Base-by-base conservation (phyloP, 2,888 invertebrate genomes). In the Cheilosia vernalis region DNA sequence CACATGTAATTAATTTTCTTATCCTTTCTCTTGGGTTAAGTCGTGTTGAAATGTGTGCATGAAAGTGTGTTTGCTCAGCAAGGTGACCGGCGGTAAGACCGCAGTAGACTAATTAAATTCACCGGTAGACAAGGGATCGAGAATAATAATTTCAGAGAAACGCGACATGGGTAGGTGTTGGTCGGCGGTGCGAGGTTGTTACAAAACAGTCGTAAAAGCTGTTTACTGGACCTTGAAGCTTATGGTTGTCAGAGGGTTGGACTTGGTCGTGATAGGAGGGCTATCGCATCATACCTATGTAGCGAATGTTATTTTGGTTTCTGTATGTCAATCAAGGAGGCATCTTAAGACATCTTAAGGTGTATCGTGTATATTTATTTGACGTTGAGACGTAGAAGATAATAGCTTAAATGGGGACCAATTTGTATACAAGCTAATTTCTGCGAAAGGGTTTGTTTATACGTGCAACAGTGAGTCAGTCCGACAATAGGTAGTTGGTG, bases 1-100 rank as follows among this genome's bases (percentile, higher is more conserved):
- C 78, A 79, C 78, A 58, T 79, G 78, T 70, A 70, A 79, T 79
- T 79, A 72, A 79, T 79, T 79, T 79, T 70, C 78, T 78, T 79
- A 79, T 64, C 78, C 78, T 78, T 70, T 64, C 44, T 60, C 44
- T 55, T 61, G 24, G 67, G 33, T 56, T 53, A 58, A 21, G 44
- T 61, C 17, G 42, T 47, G 64, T 9, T 60, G 27, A 30, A 37
- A 42, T 53, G 49, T 42, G 21, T 37, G 37, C 3, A 40, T 49
- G 7, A 17, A 13, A 40, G 40, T 33, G 33, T 47, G 24, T 21
- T 27, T n/a, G 9, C 21, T 33, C 15, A 17, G 30, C 15, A 33
- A 49, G 40, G 19, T 2, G 6, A 6, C 24, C 24, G 24, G 24
- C 5, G 4, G 30, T 19, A n/a, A 4, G 24, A 33, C 58, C n/a